Base-by-base conservation (phyloP, 2,113 vertebrate genomes). In the Dermatemys mawii region DNA sequence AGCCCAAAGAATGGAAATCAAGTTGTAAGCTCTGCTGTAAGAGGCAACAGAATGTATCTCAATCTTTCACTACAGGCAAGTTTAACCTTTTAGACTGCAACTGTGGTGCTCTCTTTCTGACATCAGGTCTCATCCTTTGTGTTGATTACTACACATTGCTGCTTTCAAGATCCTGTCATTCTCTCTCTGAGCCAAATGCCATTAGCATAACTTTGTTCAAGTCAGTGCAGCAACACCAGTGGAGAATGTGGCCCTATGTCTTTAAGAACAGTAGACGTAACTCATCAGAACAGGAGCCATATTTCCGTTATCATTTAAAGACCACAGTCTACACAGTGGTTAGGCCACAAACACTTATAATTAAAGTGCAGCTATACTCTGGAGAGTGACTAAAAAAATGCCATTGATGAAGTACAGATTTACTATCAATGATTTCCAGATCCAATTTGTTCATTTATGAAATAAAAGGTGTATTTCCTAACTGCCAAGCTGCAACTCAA, bases 101-200 rank as follows among this genome's bases (percentile, higher is more conserved):
- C 80, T 97, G 95, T n/a, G 75, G 97, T 97, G 91, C 96, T 92
- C 84, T 93, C 92, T 93, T 93, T 75, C 95, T 97, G 96, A 98
- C 96, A 98, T 98, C 95, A 97, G 92, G 94, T 96, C 96, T 98
- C 97, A 96, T 95, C 92, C 93, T 97, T 93, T 49, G 92, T 89
- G 95, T 94, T 97, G 96, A 95, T 97, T 89, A 89, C 88, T 96
- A 96, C 97, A 55, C 29, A 12, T 13, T 10, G 9, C 29, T 48
- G 4, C n/a, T 67, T 94, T 93, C 50, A 85, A 60, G 46, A 83
- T 16, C 0, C 13, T 0, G 1, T 2, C 41, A 21, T 70, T 86
- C 49, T 27, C 26, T 86, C 76, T 67, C 84, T 83, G 94, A 92
- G 44, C 14, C 27, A 83, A 89, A 98, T 97, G 98, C 92, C 94